Evolutionary conservation across 2,888 invertebrate species (phyloP).

Genomic region (Orthosia gracilis): DNA sequence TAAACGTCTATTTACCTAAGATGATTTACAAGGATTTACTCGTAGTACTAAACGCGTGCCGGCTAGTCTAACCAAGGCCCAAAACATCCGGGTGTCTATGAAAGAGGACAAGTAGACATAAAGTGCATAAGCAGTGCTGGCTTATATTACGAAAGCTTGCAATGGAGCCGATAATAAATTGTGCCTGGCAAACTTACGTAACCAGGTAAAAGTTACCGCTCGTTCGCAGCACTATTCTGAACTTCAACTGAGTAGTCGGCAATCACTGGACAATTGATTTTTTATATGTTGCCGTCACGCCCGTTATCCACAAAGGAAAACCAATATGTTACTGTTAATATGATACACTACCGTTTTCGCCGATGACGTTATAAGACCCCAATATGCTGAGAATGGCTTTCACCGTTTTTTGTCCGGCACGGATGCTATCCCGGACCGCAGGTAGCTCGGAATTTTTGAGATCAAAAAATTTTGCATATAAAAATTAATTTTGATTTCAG

Average conservation of each 20-base stretch:
- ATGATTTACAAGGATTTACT: slow-evolving; percentile 46
- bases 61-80: slow-evolving; percentile 52
- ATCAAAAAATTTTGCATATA: too few species aligned
- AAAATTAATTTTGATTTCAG: not conserved
- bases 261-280: slow-evolving; percentile 61
- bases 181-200: slow-evolving; percentile 87
- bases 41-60: slow-evolving; percentile 34
- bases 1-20: slow-evolving; percentile 23
- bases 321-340: slow-evolving; percentile 38
- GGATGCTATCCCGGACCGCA: slow-evolving; percentile 1
- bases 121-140: slow-evolving; percentile 79
- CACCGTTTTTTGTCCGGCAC: slow-evolving; percentile 31
- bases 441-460: not conserved
- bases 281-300: slow-evolving; percentile 47
- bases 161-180: slow-evolving; percentile 88
- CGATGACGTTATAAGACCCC: slow-evolving; percentile 45
- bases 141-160: slow-evolving; percentile 89
- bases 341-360: slow-evolving; percentile 46
- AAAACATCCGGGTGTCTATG: slow-evolving; percentile 74
- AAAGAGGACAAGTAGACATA: slow-evolving; percentile 75
- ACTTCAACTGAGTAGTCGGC: slow-evolving; percentile 79
- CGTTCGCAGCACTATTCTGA: slow-evolving; percentile 84
- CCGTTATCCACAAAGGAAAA: slow-evolving; percentile 44
- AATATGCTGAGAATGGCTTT: slow-evolving; percentile 37
- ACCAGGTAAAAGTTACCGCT: slow-evolving; percentile 89